Base-by-base conservation (phyloP, 2,888 invertebrate genomes). In the Mactromeris polynyma region DNA sequence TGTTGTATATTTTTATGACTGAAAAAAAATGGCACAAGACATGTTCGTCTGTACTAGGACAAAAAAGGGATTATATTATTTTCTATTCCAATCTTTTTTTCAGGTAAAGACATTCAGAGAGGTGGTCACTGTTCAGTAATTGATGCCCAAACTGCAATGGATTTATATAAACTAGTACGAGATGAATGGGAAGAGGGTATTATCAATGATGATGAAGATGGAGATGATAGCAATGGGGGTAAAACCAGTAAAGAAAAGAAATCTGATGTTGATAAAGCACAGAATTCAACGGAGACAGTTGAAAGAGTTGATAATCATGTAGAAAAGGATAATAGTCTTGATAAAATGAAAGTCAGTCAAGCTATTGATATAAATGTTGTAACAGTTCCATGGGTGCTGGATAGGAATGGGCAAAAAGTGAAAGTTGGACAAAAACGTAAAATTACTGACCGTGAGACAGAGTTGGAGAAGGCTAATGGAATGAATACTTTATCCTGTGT, bases 101-200 rank as follows among this genome's bases (percentile, higher is more conserved):
- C 92, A 96, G 96, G 93, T 21, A 78, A 92, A 19, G 83, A 85
- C 0, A 96, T 96, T 33, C 96, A 96, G 89, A 79, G 9, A 7
- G 88, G 93, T 21, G 89, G 91, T 21, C 96, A 96, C 86, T 95
- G 95, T 83, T 96, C 96, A n/a, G 90, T 95, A 31, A 95, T 95
- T 80, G 96, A 96, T 89, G 93, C 95, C 19, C 86, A 87, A n/a
- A 94, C 95, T 0, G 89, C 95, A 2, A 91, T 96, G 90, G 93
- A 94, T 33, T 90, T 96, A 11, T 96, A 93, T 90, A 94, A 93
- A 83, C 90, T 95, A 9, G 94, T 95, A 2, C 87, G 93, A 26
- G 54, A 89, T 2, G 85, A 90, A 19, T 96, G 95, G 95, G 95
- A 95, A 40, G 73, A 73, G 14, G 4, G 26, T 9, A 26, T 64